Percentiles rank a stretch among this genome's conserved stretches.
Evolutionary conservation across 2,888 invertebrate species (phyloP).

Genomic region (Dolomedes plantarius): DNA sequence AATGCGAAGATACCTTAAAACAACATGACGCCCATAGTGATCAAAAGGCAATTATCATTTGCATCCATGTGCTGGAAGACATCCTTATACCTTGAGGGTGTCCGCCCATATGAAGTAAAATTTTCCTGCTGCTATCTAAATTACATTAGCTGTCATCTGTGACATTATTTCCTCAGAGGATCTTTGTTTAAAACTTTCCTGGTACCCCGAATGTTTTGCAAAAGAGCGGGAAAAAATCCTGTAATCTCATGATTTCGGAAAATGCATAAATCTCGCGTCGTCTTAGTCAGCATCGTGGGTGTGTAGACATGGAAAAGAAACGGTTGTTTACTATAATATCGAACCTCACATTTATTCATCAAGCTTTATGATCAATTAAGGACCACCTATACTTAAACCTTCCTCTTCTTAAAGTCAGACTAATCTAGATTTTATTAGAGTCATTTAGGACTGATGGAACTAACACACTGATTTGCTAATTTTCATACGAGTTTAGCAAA

Average conservation of each 20-base stretch:
- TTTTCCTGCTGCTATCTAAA: slow-evolving; percentile 67
- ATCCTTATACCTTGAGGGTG: slow-evolving; percentile 53
- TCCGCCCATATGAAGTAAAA: slow-evolving; percentile 63
- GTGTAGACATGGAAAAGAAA: neutral
- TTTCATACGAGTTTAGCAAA: too few relatives aligned
- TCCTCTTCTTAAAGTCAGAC: too few relatives aligned
- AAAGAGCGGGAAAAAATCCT: slow-evolving; percentile 47
- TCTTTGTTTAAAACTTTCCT: slow-evolving; percentile 52
- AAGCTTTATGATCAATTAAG: too few relatives aligned
- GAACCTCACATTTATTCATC: too few relatives aligned
- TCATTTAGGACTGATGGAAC: too few relatives aligned
- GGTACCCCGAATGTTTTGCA: slow-evolving; percentile 28
- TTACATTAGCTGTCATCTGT: slow-evolving; percentile 64
- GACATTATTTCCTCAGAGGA: slow-evolving; percentile 27
- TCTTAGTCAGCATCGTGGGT: neutral
- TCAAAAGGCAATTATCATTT: slow-evolving; percentile 68
- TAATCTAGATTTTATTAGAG: too few relatives aligned
- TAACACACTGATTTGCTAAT: too few relatives aligned
- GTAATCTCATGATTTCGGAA: slow-evolving; percentile 1
- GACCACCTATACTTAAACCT: too few relatives aligned
- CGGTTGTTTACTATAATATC: too few relatives aligned
- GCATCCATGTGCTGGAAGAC: slow-evolving; percentile 58
- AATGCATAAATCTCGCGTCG: neutral
- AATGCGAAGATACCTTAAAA: slow-evolving; percentile 65
- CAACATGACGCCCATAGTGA: slow-evolving; percentile 69